phyloP scores from a whole-genome alignment of 2,113 vertebrate genomes.

The Ptyas mucosa region DNA sequence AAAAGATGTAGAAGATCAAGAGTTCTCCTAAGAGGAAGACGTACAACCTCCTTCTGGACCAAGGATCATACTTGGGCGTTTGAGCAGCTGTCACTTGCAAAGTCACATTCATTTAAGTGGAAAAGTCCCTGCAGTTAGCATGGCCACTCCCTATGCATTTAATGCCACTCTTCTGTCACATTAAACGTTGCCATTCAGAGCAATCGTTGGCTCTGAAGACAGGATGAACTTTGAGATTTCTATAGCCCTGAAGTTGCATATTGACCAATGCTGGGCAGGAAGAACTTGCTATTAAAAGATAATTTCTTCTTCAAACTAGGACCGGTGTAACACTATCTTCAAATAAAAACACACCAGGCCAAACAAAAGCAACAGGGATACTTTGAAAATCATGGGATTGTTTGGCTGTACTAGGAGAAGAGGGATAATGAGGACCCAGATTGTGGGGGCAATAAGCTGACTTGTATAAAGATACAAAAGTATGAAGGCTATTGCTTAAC shows the following conservation, averaged over 20 bases:
- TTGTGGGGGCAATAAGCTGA: too few relatives aligned
- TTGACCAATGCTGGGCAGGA: not conserved
- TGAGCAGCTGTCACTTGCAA: not conserved
- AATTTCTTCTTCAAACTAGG: not conserved
- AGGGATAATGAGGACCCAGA: too few relatives aligned
- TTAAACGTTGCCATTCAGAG: not conserved
- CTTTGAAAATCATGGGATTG: not conserved
- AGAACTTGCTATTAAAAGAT: not conserved
- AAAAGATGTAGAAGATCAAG: not conserved
- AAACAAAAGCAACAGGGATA: not conserved
- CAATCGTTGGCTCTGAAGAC: not conserved
- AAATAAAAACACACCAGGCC: not conserved
- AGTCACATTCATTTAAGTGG: not conserved
- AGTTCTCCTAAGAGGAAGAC: not conserved
- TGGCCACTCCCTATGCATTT: not conserved
- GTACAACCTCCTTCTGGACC: not conserved
- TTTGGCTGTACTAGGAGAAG: not conserved
- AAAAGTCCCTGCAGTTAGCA: not conserved
- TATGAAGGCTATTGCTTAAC: too few relatives aligned
- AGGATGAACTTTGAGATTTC: not conserved
- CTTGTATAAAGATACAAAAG: too few relatives aligned
- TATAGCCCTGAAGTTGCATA: not conserved
- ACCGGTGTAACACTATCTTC: not conserved
- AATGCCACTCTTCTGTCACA: not conserved
- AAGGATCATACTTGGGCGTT: not conserved